Evolutionary conservation across 1,140 invertebrate genomes (phyloP).

Genomic region (Vanessa tameamea): DNA sequence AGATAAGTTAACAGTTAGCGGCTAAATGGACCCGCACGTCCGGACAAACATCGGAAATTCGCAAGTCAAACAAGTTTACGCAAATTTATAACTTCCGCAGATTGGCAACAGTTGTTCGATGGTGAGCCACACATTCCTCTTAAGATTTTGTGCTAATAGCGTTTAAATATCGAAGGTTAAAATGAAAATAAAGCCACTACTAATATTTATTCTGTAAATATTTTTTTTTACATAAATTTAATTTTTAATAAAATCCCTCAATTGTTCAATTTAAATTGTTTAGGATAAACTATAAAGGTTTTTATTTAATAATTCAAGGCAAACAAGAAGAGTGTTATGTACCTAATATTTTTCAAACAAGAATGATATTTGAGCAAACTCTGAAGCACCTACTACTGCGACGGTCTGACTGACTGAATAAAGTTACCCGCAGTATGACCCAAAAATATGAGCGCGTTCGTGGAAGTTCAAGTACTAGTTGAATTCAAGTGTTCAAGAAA

Average conservation of each 20-base stretch:
- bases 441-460: conserved; percentile 29
- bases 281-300: not conserved
- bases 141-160: conserved; percentile 21
- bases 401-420: conserved; percentile 19
- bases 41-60: conserved; percentile 74
- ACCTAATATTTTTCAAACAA: conserved; percentile 6
- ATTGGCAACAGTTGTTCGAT: conserved; percentile 51
- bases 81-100: conserved; percentile 73
- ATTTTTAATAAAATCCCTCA: too few species aligned
- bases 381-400: conserved; percentile 3
- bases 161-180: not conserved
- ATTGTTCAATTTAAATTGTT: not conserved
- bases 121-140: conserved; percentile 9
- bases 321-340: not conserved
- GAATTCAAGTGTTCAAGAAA: conserved; percentile 35
- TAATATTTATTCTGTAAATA: not conserved
- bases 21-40: conserved; percentile 74
- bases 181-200: not conserved
- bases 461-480: conserved; percentile 34
- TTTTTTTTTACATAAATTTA: too few species aligned
- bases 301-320: not conserved
- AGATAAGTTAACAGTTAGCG: conserved; percentile 66
- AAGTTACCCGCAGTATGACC: conserved; percentile 25
- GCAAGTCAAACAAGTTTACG: conserved; percentile 76
- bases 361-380: conserved; percentile 12